Evolutionary conservation across 2,888 invertebrate genomes (phyloP), one percentile per base, ranked within the genome.

Genomic region (Pyrgus malvae): DNA sequence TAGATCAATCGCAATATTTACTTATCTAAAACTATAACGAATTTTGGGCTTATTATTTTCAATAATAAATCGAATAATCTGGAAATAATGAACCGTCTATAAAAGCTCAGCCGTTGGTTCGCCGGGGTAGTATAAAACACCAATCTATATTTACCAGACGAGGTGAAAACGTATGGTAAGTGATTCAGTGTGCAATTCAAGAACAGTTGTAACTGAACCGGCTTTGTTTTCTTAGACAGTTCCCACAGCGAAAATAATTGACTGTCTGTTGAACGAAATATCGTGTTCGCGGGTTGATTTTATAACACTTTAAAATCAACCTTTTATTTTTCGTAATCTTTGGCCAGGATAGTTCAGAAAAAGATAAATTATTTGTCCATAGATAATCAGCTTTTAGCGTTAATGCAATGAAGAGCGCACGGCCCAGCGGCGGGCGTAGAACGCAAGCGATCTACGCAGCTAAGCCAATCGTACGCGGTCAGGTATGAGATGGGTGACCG

Each of bases 181-280:
- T 58, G 63, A 62, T 63, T 59, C 63, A 56, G 66, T 53, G 59
- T 62, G 69, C 77, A 75, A 76, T 78, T 67, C 78, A 76, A 80
- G 77, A 80, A 76, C 81, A 77, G 80, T 78, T 82, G 83, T 81
- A 87, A 88, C 83, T 69, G 69, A 83, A 84, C 81, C 78, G 84
- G 80, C 85, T 84, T 84, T 87, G 86, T 89, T 85, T 83, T 78
- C 79, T 73, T 74, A 77, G 88, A 84, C 89, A 83, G 83, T 88
- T 89, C 86, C 84, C 89, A 88, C 83, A 78, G 81, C 69, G 78
- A 76, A 78, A 76, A 81, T 87, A 88, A 89, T 88, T 80, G 87
- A 77, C 71, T 84, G 88, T 87, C 87, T 65, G 81, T 70, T 68
- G 70, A 72, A 76, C 79, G 70, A 83, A 84, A 85, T 85, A 87